Conservation (phyloP, 2,113 vertebrate species). For the Callipepla squamata region DNA sequence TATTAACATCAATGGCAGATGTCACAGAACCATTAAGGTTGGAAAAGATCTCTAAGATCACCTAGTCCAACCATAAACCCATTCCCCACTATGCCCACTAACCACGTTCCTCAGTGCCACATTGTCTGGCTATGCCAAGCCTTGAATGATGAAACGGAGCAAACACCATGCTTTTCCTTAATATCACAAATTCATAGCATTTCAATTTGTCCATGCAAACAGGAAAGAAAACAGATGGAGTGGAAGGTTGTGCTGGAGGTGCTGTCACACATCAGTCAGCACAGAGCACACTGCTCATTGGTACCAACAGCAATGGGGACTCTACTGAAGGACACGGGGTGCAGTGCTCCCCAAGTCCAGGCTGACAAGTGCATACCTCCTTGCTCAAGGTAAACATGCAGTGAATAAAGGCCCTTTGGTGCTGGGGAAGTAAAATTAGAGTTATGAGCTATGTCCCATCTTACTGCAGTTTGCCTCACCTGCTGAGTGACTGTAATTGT, state of each 20-base stretch:
- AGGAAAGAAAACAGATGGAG: neutral
- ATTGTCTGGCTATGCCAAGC: neutral
- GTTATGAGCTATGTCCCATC: too few species aligned
- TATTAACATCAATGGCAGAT: neutral
- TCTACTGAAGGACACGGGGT: neutral
- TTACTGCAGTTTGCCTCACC: neutral
- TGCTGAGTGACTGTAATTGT: too few species aligned
- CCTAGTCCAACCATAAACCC: too few species aligned
- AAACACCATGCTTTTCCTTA: neutral
- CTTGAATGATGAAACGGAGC: neutral
- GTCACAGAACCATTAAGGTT: neutral
- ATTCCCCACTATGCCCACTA: too few species aligned
- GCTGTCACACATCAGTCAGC: slow-evolving; percentile 35
- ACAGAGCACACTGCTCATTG: neutral
- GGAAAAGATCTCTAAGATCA: too few species aligned
- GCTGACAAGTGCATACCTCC: rapidly evolving
- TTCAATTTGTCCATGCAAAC: neutral
- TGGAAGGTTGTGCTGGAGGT: slow-evolving; percentile 25
- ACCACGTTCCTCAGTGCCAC: too few species aligned
- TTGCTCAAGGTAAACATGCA: neutral
- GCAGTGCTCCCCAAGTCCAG: neutral
- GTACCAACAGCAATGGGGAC: neutral
- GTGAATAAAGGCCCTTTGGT: neutral
- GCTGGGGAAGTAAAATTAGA: neutral
- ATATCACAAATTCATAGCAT: neutral